Percentiles rank a stretch among this genome's conserved stretches.
Evolutionary conservation across 2,113 vertebrate genomes (phyloP).

Genomic region (Vanacampus margaritifer): DNA sequence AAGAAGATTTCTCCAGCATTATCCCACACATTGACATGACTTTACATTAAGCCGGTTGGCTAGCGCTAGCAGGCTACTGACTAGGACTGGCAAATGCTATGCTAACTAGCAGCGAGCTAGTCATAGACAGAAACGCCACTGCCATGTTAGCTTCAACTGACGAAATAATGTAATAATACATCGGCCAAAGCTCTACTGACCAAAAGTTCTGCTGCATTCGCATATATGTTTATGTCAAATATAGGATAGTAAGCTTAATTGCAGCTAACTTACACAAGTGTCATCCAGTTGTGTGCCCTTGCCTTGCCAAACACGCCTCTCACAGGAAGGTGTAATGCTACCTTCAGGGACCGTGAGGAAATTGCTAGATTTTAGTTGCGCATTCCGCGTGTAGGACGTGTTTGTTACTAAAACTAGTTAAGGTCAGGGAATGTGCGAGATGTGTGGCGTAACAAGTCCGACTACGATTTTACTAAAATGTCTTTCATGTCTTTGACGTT

Average conservation of each 20-base stretch:
- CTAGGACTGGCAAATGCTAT: neutral
- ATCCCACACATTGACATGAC: neutral
- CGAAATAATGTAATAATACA: neutral
- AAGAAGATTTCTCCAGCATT: neutral
- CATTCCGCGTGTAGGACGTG: neutral
- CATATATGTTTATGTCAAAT: neutral
- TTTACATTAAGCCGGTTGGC: conserved; percentile 1
- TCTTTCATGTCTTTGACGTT: neutral
- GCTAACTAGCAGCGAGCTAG: conserved; percentile 24
- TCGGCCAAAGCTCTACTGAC: neutral
- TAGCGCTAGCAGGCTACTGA: neutral
- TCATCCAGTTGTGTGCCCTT: conserved; percentile 68
- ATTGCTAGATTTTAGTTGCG: neutral
- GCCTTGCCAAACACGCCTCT: conserved; percentile 30
- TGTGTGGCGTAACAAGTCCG: neutral
- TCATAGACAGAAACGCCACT: conserved; percentile 8
- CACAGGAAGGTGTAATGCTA: conserved; percentile 13
- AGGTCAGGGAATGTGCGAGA: neutral
- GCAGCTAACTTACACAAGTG: conserved; percentile 56
- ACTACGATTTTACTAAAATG: neutral
- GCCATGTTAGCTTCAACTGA: conserved; percentile 13
- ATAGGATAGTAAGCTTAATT: neutral
- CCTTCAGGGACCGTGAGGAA: conserved; percentile 19
- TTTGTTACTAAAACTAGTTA: neutral
- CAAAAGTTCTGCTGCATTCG: neutral